These are phyloP conservation scores for Bubalus kerabau DNA, from an alignment of 2,113 vertebrate genomes.

Conservation along the genomic window DNA sequence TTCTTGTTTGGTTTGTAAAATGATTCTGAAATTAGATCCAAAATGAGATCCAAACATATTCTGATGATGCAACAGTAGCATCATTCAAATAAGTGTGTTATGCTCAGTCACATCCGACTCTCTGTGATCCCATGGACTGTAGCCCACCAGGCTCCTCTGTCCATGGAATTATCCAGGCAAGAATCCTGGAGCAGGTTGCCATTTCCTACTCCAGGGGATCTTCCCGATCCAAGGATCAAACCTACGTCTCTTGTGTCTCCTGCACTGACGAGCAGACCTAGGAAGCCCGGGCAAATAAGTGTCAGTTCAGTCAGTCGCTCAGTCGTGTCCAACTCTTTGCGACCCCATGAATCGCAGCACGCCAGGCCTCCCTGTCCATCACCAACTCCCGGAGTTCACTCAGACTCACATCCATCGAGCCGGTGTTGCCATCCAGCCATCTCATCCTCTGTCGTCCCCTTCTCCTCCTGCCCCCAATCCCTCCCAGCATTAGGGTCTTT, in stretches of 20 bases:
- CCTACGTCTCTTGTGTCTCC: neutral
- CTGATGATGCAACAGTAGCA: neutral
- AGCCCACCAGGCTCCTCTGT: neutral
- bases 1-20: conserved; percentile 2
- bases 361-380: no score
- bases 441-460: no score
- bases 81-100: neutral
- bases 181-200: neutral
- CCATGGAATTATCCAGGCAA: neutral
- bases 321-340: no score
- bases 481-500: no score
- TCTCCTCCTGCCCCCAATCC: no score
- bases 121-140: neutral
- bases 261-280: neutral
- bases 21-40: conserved; percentile 15
- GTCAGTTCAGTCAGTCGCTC: no score
- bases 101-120: neutral
- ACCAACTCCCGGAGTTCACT: no score
- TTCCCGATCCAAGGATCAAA: neutral
- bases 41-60: neutral
- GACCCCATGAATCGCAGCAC: no score
- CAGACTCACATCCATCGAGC: no score
- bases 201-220: neutral
- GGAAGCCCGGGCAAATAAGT: neutral
- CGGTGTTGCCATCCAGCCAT: no score